These are phyloP conservation scores for Enteromius mattozi DNA, from an alignment of 2,797 vertebrate species.

Conservation along the genomic window DNA sequence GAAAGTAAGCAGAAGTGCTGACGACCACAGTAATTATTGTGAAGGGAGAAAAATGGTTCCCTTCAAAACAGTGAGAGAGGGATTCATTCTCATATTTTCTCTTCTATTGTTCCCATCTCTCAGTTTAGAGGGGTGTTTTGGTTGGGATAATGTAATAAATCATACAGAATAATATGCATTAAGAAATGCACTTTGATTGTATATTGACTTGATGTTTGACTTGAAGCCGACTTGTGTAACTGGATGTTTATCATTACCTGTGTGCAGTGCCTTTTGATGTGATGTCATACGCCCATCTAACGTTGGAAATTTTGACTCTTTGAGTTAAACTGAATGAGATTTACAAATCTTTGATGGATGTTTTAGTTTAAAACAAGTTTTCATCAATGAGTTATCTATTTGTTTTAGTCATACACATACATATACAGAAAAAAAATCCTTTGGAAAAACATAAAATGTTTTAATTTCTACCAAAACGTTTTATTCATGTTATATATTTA, in stretches of 20 bases:
- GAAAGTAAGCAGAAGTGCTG: constrained; percentile 8
- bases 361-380: not conserved
- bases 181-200: not conserved
- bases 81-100: not conserved
- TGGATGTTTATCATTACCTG: not conserved
- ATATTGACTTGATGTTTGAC: not conserved
- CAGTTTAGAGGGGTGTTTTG: not conserved
- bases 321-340: not conserved
- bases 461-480: too few species aligned
- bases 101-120: not conserved
- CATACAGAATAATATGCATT: not conserved
- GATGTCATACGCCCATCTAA: not conserved
- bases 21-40: not conserved
- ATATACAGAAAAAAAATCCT: not conserved
- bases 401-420: not conserved
- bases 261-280: not conserved
- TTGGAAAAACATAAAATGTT: not conserved
- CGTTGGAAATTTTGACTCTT: not conserved
- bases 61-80: not conserved
- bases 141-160: not conserved
- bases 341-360: not conserved
- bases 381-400: not conserved
- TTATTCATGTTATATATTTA: not conserved
- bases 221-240: too few species aligned
- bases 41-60: not conserved